These are phyloP conservation scores for Scomberomorus guttatus DNA, from an alignment of 2,797 vertebrate genomes.

Conservation along the genomic window DNA sequence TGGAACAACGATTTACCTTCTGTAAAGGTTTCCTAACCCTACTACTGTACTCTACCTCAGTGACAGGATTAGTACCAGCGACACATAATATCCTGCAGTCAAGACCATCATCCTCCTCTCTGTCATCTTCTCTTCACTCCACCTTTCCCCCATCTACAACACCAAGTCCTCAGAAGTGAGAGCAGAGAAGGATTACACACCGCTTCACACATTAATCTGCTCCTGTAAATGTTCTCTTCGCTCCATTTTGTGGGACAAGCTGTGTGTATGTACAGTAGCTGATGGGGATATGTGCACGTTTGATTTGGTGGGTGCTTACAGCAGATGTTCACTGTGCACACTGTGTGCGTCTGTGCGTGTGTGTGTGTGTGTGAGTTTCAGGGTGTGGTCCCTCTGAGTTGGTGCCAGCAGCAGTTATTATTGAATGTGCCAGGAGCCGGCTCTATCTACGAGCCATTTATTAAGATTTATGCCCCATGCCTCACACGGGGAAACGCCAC, in stretches of 20 bases:
- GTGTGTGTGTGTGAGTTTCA: constrained; percentile 40
- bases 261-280: constrained; percentile 29
- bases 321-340: constrained; percentile 21
- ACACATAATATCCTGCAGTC: constrained; percentile 51
- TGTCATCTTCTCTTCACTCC: constrained; percentile 46
- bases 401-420: constrained; percentile 61
- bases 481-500: constrained; percentile 41
- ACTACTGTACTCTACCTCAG: constrained; percentile 2
- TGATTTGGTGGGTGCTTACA: constrained; percentile 24
- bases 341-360: constrained; percentile 26
- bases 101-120: constrained; percentile 47
- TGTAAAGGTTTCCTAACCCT: background rate
- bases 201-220: constrained; percentile 53
- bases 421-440: constrained; percentile 65
- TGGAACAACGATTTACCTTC: constrained; percentile 17
- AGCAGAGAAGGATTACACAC: constrained; percentile 60
- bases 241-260: constrained; percentile 34
- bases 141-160: constrained; percentile 36
- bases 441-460: constrained; percentile 53
- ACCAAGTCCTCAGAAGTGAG: constrained; percentile 41
- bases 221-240: constrained; percentile 27
- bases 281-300: constrained; percentile 25
- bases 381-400: constrained; percentile 59
- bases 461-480: constrained; percentile 60
- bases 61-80: constrained; percentile 44